A percentile compares a stretch with the other conserved stretches of the same genome.
These are phyloP conservation scores for Gibbula magus DNA, from an alignment of 2,888 invertebrate species.

Conservation along the genomic window DNA sequence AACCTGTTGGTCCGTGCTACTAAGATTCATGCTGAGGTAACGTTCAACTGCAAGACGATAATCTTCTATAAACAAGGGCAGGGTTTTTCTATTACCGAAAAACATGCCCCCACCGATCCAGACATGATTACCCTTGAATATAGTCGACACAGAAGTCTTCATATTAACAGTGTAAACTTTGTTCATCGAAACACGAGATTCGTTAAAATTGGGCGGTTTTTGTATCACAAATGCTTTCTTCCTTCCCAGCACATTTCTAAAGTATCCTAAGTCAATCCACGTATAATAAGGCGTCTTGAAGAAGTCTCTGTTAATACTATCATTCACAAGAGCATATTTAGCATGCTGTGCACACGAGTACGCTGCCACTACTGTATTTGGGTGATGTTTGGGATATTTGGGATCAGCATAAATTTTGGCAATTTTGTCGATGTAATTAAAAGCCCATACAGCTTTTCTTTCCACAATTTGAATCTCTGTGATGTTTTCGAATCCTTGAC, in stretches of 20 bases:
- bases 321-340: constrained; percentile 47
- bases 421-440: constrained; percentile 37
- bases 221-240: constrained; percentile 33
- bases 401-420: constrained; percentile 34
- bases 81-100: constrained; percentile 28
- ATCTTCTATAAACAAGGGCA: constrained; percentile 35
- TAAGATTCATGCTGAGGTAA: constrained; percentile 36
- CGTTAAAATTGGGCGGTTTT: constrained; percentile 17
- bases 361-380: constrained; percentile 53
- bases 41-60: constrained; percentile 39
- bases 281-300: constrained; percentile 46
- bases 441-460: constrained; percentile 48
- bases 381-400: constrained; percentile 49
- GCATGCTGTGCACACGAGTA: constrained; percentile 54
- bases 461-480: constrained; percentile 42
- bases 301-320: constrained; percentile 35
- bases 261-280: constrained; percentile 59
- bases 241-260: constrained; percentile 38
- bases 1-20: constrained; percentile 47
- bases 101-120: constrained; percentile 49
- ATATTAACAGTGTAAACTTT: constrained; percentile 6
- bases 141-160: background rate
- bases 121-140: constrained; percentile 41
- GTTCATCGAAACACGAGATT: constrained; percentile 20
- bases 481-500: constrained; percentile 25